A percentile compares a stretch with the other conserved stretches of the same genome.
Evolutionary conservation across 2,797 vertebrate species (phyloP).

Genomic region (Nasua narica): DNA sequence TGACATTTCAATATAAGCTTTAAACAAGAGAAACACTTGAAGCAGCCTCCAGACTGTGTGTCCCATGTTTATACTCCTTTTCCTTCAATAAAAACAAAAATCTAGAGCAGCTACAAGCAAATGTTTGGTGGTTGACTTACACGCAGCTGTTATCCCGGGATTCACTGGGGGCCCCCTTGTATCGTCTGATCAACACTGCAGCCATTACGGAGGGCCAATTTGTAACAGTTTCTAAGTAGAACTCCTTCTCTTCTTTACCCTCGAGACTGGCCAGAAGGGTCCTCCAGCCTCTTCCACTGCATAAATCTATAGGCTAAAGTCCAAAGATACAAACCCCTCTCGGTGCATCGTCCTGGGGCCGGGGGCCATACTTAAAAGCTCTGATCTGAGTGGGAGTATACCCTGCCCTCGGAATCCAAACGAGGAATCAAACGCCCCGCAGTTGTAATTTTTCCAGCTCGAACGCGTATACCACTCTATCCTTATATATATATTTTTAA

Average conservation of each 20-base stretch:
- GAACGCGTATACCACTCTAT: slow-evolving; percentile 53
- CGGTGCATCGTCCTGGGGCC: slow-evolving; percentile 61
- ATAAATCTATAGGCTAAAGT: slow-evolving; percentile 81
- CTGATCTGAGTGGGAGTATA: slow-evolving; percentile 64
- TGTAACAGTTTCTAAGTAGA: slow-evolving; percentile 82
- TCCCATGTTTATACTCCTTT: slow-evolving; percentile 80
- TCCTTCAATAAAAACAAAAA: slow-evolving; percentile 80
- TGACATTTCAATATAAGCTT: slow-evolving; percentile 74
- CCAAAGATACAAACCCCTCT: slow-evolving; percentile 72
- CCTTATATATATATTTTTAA: slow-evolving; percentile 44
- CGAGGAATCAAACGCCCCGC: slow-evolving; percentile 74
- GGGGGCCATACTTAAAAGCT: slow-evolving; percentile 66
- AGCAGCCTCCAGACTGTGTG: slow-evolving; percentile 70
- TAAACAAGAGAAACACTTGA: slow-evolving; percentile 75
- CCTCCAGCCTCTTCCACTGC: slow-evolving; percentile 73
- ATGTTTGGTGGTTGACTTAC: slow-evolving; percentile 81
- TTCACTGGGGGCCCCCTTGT: slow-evolving; percentile 79
- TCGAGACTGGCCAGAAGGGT: slow-evolving; percentile 76
- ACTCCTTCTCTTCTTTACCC: slow-evolving; percentile 75
- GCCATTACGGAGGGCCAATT: slow-evolving; percentile 81
- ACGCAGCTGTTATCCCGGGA: slow-evolving; percentile 79
- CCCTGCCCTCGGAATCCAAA: slow-evolving; percentile 71
- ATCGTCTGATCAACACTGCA: slow-evolving; percentile 81
- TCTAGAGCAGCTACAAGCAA: slow-evolving; percentile 81
- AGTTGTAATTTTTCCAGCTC: slow-evolving; percentile 67